Evolutionary conservation across 2,797 vertebrate species (phyloP).

Genomic region (Poliocrania exsul): DNA sequence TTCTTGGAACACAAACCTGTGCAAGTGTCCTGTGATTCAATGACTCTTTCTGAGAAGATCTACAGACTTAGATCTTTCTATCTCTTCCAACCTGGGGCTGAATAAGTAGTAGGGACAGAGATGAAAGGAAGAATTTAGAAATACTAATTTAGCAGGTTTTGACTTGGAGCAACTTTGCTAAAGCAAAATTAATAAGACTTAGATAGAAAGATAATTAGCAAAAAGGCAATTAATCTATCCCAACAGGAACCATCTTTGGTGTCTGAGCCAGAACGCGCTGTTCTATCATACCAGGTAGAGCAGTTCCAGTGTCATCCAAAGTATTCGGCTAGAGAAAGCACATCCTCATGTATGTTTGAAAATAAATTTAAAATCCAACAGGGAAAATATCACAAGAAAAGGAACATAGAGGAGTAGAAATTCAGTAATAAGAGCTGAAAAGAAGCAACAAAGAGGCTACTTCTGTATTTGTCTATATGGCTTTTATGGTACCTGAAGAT

Average conservation of each 20-base stretch:
- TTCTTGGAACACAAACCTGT: neutral
- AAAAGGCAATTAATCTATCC: constrained; percentile 56
- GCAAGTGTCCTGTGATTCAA: neutral
- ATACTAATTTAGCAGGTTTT: constrained; percentile 45
- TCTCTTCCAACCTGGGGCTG: neutral
- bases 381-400: constrained; percentile 13
- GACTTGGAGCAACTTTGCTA: constrained; percentile 9
- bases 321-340: constrained; percentile 24
- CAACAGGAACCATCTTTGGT: constrained; percentile 35
- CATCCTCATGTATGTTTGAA: constrained; percentile 40
- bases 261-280: constrained; percentile 2
- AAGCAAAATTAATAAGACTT: constrained; percentile 47
- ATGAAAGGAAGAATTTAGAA: constrained; percentile 40
- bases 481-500: neutral
- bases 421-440: neutral
- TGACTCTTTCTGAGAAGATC: neutral
- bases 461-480: neutral
- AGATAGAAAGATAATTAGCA: constrained; percentile 57
- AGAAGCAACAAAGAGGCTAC: neutral
- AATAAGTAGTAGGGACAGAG: neutral
- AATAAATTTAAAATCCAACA: constrained; percentile 40
- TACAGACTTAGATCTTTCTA: neutral
- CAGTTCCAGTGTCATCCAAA: constrained; percentile 16
- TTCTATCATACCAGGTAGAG: constrained; percentile 28
- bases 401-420: neutral